Evolutionary conservation across 2,797 vertebrate genomes (phyloP).

Genomic region (Sibirionetta formosa): DNA sequence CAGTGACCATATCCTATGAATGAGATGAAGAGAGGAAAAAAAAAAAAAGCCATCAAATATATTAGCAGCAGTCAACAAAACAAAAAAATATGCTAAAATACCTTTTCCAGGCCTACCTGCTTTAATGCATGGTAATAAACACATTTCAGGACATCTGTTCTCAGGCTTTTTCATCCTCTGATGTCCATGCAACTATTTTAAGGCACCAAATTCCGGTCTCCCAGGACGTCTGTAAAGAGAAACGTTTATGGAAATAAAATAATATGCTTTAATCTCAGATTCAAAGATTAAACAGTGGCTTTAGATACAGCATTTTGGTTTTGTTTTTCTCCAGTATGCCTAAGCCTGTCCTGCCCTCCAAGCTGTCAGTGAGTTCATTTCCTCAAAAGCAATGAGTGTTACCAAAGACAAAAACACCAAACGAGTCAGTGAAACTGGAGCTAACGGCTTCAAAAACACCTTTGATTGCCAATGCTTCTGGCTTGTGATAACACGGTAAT

Average conservation of each 20-base stretch:
- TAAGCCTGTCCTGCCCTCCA: slow-evolving; percentile 37
- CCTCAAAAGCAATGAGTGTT: slow-evolving; percentile 40
- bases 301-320: neutral
- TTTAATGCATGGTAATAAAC: slow-evolving; percentile 27
- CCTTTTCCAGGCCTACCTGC: neutral
- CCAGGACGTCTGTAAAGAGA: neutral
- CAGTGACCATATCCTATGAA: slow-evolving; percentile 22
- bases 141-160: slow-evolving; percentile 25
- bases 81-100: neutral
- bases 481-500: slow-evolving; percentile 49
- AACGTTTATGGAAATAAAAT: slow-evolving; percentile 13
- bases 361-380: slow-evolving; percentile 32
- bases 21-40: neutral
- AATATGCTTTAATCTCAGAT: slow-evolving; percentile 33
- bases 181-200: neutral
- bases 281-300: neutral
- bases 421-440: neutral
- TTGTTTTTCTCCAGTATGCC: neutral
- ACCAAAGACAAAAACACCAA: slow-evolving; percentile 17
- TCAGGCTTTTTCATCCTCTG: neutral
- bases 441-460: slow-evolving; percentile 52
- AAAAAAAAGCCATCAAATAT: neutral
- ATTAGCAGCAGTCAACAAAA: neutral
- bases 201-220: neutral
- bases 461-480: slow-evolving; percentile 63